Base-by-base conservation (phyloP, 2,888 invertebrate genomes). In the Eupithecia subfuscata region DNA sequence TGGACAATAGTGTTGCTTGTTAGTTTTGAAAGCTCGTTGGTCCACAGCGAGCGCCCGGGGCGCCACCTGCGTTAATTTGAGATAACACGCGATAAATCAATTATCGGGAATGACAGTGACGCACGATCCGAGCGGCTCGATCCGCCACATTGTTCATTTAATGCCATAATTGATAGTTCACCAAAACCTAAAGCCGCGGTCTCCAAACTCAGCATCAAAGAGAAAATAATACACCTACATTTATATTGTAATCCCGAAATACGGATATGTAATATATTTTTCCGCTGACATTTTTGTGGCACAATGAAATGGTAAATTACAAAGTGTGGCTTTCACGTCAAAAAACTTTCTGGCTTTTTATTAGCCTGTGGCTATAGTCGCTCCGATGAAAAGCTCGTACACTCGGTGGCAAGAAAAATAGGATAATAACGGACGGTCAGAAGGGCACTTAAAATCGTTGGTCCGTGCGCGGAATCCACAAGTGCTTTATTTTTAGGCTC, bases 361-460 rank as follows among this genome's bases (percentile, higher is more conserved):
- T 80, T 81, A 81, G 80, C 74, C 75, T 56, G 77, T 76, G 78
- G 52, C 11, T 11, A 22, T 56, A 22, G 52, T 79, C 76, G 77
- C 77, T 78, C 81, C 81, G 76, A 73, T 73, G 77, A 85, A 85
- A 84, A 78, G 81, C 81, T 76, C 79, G 78, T 79, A 82, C 81
- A 81, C 80, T 82, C 74, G 74, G 81, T 75, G 81, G 79, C 82
- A 85, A 87, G 84, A 88, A 88, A 89, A 89, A 90, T 90, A 88
- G 86, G 85, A 89, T 88, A 88, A 89, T 90, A 90, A 89, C 86
- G 85, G 84, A 74, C 80, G 84, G 81, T 75, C 83, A 84, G 84
- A 84, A 85, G 85, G 86, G 86, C 88, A 86, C 89, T 89, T 87
- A 87, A 84, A 87, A 87, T 86, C 84, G 86, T 80, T 82, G 83